These are phyloP conservation scores for Leptinotarsa texana DNA, from an alignment of 1,140 invertebrate genomes.

Conservation along the genomic window DNA sequence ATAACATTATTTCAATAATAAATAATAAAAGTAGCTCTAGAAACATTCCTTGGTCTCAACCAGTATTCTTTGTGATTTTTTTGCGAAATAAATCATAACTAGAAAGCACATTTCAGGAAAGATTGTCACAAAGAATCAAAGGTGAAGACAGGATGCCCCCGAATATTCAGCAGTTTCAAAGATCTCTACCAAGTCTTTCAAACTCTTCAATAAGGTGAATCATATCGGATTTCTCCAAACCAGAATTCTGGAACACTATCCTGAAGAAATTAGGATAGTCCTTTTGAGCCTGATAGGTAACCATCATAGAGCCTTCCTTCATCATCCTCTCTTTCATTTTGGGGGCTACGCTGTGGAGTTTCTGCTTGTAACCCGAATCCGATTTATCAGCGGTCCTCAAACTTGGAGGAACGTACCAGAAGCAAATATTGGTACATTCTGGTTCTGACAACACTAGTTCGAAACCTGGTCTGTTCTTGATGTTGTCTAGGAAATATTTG, in stretches of 20 bases:
- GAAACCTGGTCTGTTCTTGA: constrained; percentile 73
- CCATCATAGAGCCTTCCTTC: constrained; percentile 90
- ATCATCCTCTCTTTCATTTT: constrained; percentile 94
- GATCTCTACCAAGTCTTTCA: constrained; percentile 75
- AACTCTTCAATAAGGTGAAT: constrained; percentile 85
- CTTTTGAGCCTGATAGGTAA: constrained; percentile 88
- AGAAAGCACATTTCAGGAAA: background rate
- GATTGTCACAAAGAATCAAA: background rate
- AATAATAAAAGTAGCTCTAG: background rate
- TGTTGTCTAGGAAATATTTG: constrained; percentile 69
- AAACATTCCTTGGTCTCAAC: no score
- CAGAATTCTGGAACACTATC: constrained; percentile 89
- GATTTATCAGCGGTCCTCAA: constrained; percentile 61
- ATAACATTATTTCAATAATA: background rate
- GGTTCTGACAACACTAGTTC: constrained; percentile 76
- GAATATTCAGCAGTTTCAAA: constrained; percentile 53
- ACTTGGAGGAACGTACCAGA: constrained; percentile 90
- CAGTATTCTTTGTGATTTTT: no score
- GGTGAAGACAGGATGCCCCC: background rate
- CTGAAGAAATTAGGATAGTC: constrained; percentile 89
- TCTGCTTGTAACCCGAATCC: constrained; percentile 67
- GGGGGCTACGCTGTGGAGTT: constrained; percentile 83
- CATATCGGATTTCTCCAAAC: constrained; percentile 78
- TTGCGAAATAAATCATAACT: no score
- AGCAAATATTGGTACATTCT: constrained; percentile 92